Evolutionary conservation across 2,888 invertebrate genomes (phyloP).

Genomic region (Heteromurus nitidus): DNA sequence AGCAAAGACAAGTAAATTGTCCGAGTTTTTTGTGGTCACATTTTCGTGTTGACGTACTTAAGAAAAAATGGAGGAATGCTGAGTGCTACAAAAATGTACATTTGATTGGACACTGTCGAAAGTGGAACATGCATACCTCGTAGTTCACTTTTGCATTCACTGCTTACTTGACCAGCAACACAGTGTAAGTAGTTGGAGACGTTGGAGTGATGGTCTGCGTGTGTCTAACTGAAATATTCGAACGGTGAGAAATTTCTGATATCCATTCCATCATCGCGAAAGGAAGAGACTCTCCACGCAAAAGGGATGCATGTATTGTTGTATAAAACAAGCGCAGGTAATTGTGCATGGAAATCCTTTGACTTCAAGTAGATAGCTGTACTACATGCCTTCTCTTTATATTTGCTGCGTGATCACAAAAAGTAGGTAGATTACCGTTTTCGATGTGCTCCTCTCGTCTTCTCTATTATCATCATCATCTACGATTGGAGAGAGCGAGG

Average conservation of each 20-base stretch:
- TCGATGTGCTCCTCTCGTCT: too few relatives aligned
- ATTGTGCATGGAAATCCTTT: slow-evolving; percentile 43
- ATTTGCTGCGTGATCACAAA: not conserved
- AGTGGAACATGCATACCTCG: not conserved
- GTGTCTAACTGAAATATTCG: slow-evolving; percentile 2
- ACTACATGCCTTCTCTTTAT: not conserved
- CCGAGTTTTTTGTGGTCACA: too few relatives aligned
- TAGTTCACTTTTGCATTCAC: slow-evolving; percentile 4
- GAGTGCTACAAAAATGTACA: slow-evolving; percentile 3
- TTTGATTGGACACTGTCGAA: too few relatives aligned
- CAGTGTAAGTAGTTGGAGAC: not conserved
- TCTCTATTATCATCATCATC: not conserved
- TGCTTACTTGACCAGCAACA: not conserved
- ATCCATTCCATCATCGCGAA: too few relatives aligned
- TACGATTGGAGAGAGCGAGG: too few relatives aligned
- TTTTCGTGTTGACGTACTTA: too few relatives aligned
- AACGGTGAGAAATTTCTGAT: too few relatives aligned
- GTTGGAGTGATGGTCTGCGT: not conserved
- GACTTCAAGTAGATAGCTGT: not conserved
- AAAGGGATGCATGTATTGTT: slow-evolving; percentile 18
- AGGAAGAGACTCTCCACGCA: too few relatives aligned
- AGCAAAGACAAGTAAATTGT: too few relatives aligned
- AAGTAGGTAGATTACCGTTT: slow-evolving; percentile 12
- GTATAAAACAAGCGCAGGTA: slow-evolving; percentile 22
- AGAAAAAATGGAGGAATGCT: not conserved